A percentile compares a stretch with the other conserved stretches of the same genome.
Conservation (phyloP, 2,113 vertebrate species). For the Smithornis capensis region DNA sequence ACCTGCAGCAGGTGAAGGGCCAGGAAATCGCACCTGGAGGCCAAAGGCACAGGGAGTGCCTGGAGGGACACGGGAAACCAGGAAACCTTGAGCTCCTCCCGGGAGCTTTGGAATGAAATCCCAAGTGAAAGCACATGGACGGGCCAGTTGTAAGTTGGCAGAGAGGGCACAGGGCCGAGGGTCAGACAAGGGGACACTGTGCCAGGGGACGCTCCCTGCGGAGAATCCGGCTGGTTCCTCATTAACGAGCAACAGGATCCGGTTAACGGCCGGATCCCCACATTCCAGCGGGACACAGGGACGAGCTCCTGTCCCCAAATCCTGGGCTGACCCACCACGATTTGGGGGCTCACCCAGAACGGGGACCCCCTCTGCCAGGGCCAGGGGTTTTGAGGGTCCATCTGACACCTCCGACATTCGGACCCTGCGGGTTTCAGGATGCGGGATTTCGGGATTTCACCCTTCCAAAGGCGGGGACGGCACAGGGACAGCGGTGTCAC, state of each 20-base stretch:
- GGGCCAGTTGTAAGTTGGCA: accelerated
- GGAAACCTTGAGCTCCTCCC: accelerated
- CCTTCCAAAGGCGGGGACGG: accelerated
- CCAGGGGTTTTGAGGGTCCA: not conserved
- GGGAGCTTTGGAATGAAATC: not conserved
- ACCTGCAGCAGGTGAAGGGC: not conserved
- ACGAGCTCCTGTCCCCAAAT: accelerated
- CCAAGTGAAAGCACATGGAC: accelerated
- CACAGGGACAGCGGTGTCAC: not conserved
- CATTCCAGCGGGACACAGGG: accelerated
- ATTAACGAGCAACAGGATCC: constrained; percentile 24
- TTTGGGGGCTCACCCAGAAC: accelerated
- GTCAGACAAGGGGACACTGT: not conserved
- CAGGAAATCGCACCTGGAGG: not conserved
- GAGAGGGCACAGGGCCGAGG: not conserved
- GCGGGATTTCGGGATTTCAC: accelerated
- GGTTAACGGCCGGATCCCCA: not conserved
- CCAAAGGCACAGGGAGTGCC: not conserved
- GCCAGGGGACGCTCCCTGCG: not conserved
- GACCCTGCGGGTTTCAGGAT: accelerated
- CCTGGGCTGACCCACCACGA: accelerated
- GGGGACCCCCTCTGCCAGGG: accelerated
- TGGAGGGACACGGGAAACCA: accelerated
- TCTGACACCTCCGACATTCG: accelerated
- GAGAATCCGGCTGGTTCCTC: not conserved